Evolutionary conservation across 2,113 vertebrate genomes (phyloP), one percentile per base, ranked within the genome.

Genomic region (Athene cunicularia): DNA sequence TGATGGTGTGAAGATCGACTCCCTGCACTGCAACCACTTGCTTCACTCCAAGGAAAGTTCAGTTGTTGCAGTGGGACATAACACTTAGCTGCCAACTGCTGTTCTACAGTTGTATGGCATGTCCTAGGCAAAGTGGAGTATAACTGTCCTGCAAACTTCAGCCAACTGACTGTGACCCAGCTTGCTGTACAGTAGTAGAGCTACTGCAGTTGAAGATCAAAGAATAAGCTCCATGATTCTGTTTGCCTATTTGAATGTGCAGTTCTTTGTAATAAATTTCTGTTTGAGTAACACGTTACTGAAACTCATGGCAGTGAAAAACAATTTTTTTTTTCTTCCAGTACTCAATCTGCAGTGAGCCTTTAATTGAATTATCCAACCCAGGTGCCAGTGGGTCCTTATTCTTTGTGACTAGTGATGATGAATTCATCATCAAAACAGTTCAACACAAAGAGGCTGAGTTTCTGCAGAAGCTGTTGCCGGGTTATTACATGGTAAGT

Each of bases 361-460:
- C 99, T 86, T 98, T 99, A 92, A 99, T 99, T 95, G 99, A 99
- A 97, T 97, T 99, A 93, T 98, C 98, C 86, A 99, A 99, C 96
- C 99, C 99, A 7, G 99, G 99, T 80, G 99, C 99, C 96, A 99
- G 99, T 62, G 99, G 99, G 33, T 99, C 99, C 19, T 98, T 99
- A 92, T 99, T 99, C 98, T 99, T 99, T 98, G 98, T 99, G 92
- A 99, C 99, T 95, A 99, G 99, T 39, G 99, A 99, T 92, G 99
- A 99, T 7, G 99, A 99, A 95, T 99, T 99, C 98, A 99, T 99
- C 97, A 99, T 99, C 97, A 99, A 99, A 98, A 99, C 99, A n/a
- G 99, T 99, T 95, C 99, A 99, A 97, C 99, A 99, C 98, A 99
- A 99, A 97, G 99, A 99, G 96, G 99, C 99, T 21, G 99, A 99